Evolutionary conservation across 2,113 vertebrate genomes (phyloP), one percentile per base, ranked within the genome.

Genomic region (Theropithecus gelada): DNA sequence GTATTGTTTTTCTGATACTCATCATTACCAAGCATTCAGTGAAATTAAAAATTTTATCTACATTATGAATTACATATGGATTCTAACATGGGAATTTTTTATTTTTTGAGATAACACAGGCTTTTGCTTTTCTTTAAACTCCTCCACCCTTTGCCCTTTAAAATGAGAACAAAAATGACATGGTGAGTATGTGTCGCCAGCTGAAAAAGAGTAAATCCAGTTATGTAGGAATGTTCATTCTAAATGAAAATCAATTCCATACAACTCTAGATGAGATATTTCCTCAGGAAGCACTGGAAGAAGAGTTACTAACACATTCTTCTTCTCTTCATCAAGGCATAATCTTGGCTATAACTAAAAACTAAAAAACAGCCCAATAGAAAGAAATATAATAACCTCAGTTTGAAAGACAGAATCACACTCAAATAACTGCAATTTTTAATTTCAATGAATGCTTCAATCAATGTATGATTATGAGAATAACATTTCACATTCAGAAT

Each of bases 361-460:
- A 57, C 9, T 64, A 64, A 64, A 40, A 5, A 8, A 92, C 9
- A 97, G 72, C 40, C 13, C 40, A 85, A 55, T 3, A 88, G 78
- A 84, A 88, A 90, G 27, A 90, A 91, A 79, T 57, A 93, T 3
- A 85, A 55, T 48, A 92, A 68, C 4, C 14, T 87, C 52, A 78
- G 14, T 80, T 78, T 80, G 25, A 91, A 95, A 88, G n/a, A 43
- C 25, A 81, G 80, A 79, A 61, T 83, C 50, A 83, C 27, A 61
- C 68, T 66, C 11, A 95, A 88, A 88, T 55, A 90, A 95, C 2
- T 14, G 0, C 3, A 55, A 72, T 59, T 88, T 95, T 88, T 59
- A 84, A 76, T 92, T 85, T 76, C 25, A 81, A 32, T n/a, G 32
- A 92, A 96, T 6, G 27, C 40, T 96, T 93, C 55, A 84, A 84